phyloP scores from a whole-genome alignment of 2,888 invertebrate species.

The Limnephilus marmoratus region DNA sequence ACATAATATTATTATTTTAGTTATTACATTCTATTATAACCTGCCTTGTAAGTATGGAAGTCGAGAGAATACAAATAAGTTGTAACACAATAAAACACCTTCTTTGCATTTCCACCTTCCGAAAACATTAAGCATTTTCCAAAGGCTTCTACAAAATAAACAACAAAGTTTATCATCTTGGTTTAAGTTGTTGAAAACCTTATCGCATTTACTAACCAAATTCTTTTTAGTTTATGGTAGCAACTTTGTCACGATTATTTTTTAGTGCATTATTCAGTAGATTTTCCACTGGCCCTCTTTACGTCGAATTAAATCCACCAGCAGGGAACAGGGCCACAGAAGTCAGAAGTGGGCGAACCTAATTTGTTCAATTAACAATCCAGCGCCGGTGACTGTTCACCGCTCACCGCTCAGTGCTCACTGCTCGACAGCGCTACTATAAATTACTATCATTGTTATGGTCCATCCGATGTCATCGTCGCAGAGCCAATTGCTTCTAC shows the following conservation, averaged over 20 bases:
- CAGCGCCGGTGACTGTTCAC: background rate
- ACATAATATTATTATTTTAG: no score
- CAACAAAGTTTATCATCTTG: no score
- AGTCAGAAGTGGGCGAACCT: conserved; percentile 23
- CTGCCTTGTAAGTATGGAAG: no score
- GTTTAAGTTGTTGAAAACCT: background rate
- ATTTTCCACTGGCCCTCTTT: background rate
- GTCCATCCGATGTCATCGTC: background rate
- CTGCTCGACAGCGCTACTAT: background rate
- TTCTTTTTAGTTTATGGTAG: no score
- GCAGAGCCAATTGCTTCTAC: background rate
- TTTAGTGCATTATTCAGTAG: background rate
- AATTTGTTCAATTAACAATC: conserved; percentile 30
- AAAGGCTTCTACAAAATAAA: no score
- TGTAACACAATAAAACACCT: no score
- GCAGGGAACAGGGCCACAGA: background rate
- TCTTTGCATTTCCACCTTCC: no score
- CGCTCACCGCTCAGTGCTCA: background rate
- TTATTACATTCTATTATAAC: no score
- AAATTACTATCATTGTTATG: background rate
- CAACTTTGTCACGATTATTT: background rate
- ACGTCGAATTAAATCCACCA: background rate
- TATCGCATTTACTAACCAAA: background rate
- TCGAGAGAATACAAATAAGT: no score
- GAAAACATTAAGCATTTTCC: no score